phyloP scores from a whole-genome alignment of 2,113 vertebrate species.

The Pelusios castaneus region DNA sequence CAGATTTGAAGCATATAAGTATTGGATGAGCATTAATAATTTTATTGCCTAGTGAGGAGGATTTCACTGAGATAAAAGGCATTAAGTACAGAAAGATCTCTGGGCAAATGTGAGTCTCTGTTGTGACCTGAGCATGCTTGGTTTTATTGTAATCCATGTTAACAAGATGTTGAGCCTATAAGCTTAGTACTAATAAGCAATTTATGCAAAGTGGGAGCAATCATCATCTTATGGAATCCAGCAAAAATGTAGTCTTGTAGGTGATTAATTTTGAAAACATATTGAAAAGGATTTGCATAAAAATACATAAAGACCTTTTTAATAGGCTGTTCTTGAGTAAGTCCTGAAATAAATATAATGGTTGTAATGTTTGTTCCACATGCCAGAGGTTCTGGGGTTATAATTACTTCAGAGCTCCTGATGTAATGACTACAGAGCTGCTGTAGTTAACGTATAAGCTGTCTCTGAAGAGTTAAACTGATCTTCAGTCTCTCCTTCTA shows the following conservation, averaged over 20 bases:
- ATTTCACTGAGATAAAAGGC: not conserved
- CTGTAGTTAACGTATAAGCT: not conserved
- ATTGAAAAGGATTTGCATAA: not conserved
- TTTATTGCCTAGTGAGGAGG: not conserved
- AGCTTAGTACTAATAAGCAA: not conserved
- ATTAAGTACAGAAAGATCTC: conserved; percentile 51
- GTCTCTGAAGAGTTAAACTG: not conserved
- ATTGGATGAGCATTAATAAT: conserved; percentile 22
- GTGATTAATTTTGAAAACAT: conserved; percentile 13
- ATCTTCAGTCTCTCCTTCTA: not conserved
- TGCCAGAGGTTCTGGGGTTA: conserved; percentile 8
- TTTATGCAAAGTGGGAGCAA: no score
- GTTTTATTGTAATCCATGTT: conserved; percentile 45
- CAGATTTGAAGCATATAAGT: not conserved
- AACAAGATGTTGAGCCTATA: conserved; percentile 42
- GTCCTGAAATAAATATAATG: conserved; percentile 40
- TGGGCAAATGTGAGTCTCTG: conserved; percentile 32
- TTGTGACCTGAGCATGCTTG: conserved; percentile 42
- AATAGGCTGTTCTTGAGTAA: not conserved
- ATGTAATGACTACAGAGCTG: conserved; percentile 21
- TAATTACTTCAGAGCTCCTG: not conserved
- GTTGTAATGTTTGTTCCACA: conserved; percentile 1
- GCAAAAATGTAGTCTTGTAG: conserved; percentile 50
- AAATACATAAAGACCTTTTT: conserved; percentile 51
- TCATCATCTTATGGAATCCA: not conserved